Percentiles rank a stretch among this genome's conserved stretches.
These are phyloP conservation scores for Alectoris magna DNA, from an alignment of 2,797 vertebrate genomes.

Conservation along the genomic window DNA sequence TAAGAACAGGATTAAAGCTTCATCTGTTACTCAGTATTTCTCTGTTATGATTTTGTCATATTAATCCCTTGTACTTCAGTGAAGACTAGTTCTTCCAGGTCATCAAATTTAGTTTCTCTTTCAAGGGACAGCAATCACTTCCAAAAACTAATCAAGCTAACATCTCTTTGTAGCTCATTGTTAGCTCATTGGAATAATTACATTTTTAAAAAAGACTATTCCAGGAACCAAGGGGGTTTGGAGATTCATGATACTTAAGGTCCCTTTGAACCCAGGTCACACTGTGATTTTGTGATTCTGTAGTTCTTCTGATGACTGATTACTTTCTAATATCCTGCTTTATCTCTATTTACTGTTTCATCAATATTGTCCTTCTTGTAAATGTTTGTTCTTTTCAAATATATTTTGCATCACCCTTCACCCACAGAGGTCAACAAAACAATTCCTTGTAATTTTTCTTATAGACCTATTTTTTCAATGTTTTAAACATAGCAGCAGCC, in stretches of 20 bases:
- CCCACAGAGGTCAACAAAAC: background rate
- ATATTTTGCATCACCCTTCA: background rate
- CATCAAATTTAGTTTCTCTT: background rate
- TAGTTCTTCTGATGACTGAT: background rate
- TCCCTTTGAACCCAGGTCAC: too few relatives aligned
- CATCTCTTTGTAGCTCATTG: background rate
- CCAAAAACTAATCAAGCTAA: background rate
- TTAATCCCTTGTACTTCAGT: background rate
- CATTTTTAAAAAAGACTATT: background rate
- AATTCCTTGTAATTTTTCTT: background rate
- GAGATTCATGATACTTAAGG: too few relatives aligned
- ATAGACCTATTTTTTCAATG: background rate
- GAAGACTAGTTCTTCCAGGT: background rate
- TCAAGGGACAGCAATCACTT: background rate
- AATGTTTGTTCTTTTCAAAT: background rate
- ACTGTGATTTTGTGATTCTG: too few relatives aligned
- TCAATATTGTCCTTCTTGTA: background rate
- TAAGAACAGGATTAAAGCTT: background rate
- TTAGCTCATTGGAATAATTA: background rate
- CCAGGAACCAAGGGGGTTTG: background rate
- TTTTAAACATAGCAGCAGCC: background rate
- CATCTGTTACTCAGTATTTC: background rate
- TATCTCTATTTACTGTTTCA: background rate
- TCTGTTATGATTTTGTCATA: background rate
- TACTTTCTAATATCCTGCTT: fast-evolving